phyloP scores from a whole-genome alignment of 2,888 invertebrate genomes.

The Hipparchia semele region DNA sequence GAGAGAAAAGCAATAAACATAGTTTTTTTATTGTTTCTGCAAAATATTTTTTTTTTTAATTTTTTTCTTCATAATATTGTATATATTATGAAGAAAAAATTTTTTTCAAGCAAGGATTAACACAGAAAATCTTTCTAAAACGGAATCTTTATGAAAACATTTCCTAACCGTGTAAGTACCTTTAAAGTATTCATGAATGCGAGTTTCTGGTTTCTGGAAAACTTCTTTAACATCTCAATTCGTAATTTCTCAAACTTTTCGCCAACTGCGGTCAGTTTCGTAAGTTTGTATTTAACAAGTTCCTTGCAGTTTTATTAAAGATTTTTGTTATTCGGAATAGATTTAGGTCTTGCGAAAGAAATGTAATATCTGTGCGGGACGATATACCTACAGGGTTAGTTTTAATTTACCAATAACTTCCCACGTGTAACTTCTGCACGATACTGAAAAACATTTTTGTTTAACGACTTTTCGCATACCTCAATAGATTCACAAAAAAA shows the following conservation, averaged over 20 bases:
- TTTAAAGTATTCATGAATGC: conserved; percentile 5
- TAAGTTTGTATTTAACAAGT: conserved; percentile 4
- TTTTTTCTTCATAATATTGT: no score
- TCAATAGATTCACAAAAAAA: no score
- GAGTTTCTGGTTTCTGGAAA: conserved; percentile 1
- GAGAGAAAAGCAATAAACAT: no score
- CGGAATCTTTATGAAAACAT: background rate
- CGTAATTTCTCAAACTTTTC: conserved; percentile 13
- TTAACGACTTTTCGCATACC: no score
- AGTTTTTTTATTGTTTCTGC: no score
- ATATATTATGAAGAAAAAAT: no score
- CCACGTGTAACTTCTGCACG: no score
- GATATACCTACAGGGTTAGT: no score
- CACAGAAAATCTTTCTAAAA: background rate
- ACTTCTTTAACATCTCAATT: conserved; percentile 12
- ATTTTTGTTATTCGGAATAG: conserved; percentile 8
- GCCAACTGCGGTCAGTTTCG: conserved; percentile 7
- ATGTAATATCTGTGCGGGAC: background rate
- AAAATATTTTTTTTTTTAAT: no score
- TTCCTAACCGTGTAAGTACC: background rate
- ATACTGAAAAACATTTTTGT: no score
- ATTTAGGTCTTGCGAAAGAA: background rate
- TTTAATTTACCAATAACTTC: no score
- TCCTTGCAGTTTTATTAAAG: background rate
- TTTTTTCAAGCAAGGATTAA: background rate